Percentiles rank a stretch among this genome's conserved stretches.
phyloP scores from a whole-genome alignment of 2,797 vertebrate genomes.

The Coluber constrictor region DNA sequence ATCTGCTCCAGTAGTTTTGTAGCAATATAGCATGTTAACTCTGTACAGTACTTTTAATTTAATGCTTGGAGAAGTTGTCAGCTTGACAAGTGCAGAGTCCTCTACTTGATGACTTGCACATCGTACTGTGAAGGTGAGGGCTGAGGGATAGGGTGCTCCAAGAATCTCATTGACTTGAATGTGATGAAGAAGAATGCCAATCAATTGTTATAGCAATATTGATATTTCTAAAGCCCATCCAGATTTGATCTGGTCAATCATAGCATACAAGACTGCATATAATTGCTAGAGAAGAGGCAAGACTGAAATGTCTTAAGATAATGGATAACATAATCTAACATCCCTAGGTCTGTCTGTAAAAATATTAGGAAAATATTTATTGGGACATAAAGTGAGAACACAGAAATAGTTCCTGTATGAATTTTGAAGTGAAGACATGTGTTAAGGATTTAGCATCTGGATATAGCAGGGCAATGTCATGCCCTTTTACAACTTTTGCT shows the following conservation, averaged over 20 bases:
- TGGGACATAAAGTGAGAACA: background rate
- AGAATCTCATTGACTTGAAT: background rate
- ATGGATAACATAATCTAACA: background rate
- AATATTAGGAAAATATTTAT: background rate
- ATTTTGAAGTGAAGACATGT: background rate
- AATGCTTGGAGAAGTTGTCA: background rate
- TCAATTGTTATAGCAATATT: background rate
- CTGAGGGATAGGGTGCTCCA: background rate
- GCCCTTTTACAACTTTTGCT: background rate
- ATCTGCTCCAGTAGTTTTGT: background rate
- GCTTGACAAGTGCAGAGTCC: accelerated
- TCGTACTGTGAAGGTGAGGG: background rate
- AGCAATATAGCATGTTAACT: background rate
- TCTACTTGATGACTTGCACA: background rate
- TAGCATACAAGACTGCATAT: background rate
- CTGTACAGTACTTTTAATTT: accelerated
- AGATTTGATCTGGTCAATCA: background rate
- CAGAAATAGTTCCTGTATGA: background rate
- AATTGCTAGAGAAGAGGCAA: background rate
- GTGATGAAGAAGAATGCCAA: background rate
- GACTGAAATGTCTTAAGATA: background rate
- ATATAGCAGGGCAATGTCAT: background rate
- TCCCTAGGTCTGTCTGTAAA: background rate
- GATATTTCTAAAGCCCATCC: background rate
- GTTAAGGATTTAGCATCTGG: background rate